Percentiles rank a stretch among this genome's conserved stretches.
These are phyloP conservation scores for Anabacerthia variegaticeps DNA, from an alignment of 2,797 vertebrate species.

Conservation along the genomic window DNA sequence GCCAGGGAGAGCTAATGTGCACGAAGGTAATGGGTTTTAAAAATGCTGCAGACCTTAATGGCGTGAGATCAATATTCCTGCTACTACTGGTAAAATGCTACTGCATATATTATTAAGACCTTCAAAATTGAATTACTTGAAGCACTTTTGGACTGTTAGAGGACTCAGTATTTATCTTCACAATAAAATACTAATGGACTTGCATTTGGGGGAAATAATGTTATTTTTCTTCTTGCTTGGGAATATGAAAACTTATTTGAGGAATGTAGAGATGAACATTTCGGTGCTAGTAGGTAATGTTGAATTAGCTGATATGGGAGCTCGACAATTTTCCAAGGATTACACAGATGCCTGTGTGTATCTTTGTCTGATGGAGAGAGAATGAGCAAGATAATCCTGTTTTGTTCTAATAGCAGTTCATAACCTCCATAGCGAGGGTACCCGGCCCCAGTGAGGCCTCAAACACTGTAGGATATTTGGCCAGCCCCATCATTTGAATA, in stretches of 20 bases:
- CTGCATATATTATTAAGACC: constrained; percentile 78
- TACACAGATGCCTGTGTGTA: not conserved
- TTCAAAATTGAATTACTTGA: constrained; percentile 65
- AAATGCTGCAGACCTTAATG: constrained; percentile 77
- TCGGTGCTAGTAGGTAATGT: not conserved
- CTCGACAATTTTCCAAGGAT: not conserved
- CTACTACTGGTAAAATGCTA: constrained; percentile 74
- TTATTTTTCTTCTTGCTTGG: constrained; percentile 27
- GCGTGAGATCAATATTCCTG: constrained; percentile 80
- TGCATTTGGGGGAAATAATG: constrained; percentile 26
- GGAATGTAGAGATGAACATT: not conserved
- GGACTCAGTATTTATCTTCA: constrained; percentile 58
- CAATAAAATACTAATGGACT: constrained; percentile 71
- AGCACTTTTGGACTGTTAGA: constrained; percentile 51
- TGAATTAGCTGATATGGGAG: not conserved
- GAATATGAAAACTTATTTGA: not conserved
- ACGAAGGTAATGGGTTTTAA: constrained; percentile 77
- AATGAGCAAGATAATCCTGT: not conserved
- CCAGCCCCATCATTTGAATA: not conserved
- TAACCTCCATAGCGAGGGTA: not conserved
- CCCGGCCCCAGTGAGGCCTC: not conserved
- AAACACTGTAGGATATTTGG: not conserved
- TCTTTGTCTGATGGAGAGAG: not conserved
- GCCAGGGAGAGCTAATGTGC: constrained; percentile 62
- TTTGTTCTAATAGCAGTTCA: not conserved